Percentiles rank a stretch among this genome's conserved stretches.
phyloP scores from a whole-genome alignment of 2,888 invertebrate species.

The Drosophila pegasa region DNA sequence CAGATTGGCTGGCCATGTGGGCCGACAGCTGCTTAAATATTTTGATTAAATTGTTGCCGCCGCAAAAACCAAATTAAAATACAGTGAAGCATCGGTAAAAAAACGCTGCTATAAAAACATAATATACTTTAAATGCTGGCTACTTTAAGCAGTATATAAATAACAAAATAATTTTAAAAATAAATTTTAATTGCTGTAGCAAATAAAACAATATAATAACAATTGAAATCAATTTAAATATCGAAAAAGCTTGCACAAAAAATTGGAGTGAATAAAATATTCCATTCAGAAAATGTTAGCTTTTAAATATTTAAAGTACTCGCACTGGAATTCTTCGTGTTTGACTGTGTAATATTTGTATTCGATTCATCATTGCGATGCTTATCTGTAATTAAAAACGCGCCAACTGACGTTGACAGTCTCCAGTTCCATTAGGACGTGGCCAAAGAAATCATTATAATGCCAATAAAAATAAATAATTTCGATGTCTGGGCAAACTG shows the following conservation, averaged over 20 bases:
- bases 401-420: slow-evolving; percentile 22
- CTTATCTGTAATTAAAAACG: slow-evolving; percentile 14
- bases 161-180: not conserved
- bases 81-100: slow-evolving; percentile 21
- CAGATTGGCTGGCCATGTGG: slow-evolving; percentile 33
- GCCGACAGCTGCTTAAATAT: slow-evolving; percentile 71
- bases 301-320: not conserved
- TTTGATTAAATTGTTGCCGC: slow-evolving; percentile 56
- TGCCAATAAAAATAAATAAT: slow-evolving; percentile 76
- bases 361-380: slow-evolving; percentile 1
- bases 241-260: too few species aligned
- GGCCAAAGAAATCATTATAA: slow-evolving; percentile 60
- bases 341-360: not conserved
- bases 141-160: not conserved
- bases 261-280: not conserved
- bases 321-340: not conserved
- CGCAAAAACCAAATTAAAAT: slow-evolving; percentile 47
- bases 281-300: not conserved
- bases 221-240: not conserved
- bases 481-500: slow-evolving; percentile 49
- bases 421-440: slow-evolving; percentile 19
- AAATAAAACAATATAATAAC: not conserved
- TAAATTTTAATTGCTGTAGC: not conserved
- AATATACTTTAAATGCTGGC: not conserved
- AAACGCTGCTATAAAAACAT: not conserved